Evolutionary conservation across 2,888 invertebrate genomes (phyloP), one percentile per base, ranked within the genome.

Genomic region (Leucophora obtusa): DNA sequence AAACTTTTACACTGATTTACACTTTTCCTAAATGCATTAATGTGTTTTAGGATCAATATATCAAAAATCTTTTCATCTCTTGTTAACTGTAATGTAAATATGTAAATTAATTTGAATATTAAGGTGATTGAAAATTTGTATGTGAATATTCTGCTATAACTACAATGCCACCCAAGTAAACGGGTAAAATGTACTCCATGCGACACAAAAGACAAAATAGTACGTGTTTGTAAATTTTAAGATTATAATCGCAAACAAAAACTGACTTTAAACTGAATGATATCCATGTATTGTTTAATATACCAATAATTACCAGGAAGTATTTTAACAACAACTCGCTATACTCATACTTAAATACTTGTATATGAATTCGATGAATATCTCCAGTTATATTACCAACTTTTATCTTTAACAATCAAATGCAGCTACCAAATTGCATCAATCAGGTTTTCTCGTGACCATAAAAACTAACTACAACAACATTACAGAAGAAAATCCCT

Each of bases 251-350:
- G 11, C 9, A 47, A 35, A 38, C 33, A 47, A 10, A 65, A 81
- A 77, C 51, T 72, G 54, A 70, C 65, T 76, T 74, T 56, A 74
- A 47, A 68, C 60, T 66, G 70, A 81, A 58, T 62, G 70, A 77
- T 81, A 81, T 70, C 77, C 77, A 81, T 81, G 77, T 73, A 74
- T 66, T 73, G 50, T 77, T 81, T 81, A 73, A 81, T 77, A 66
- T 81, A 60, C 56, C 77, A 70, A 74, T 81, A 77, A 81, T 81
- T 81, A 81, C 81, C 77, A 81, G 81, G 81, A 81, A 81, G 81
- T 77, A 74, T 74, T 70, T 81, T 56, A 38, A 62, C 60, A 76
- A 54, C 54, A 79, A 69, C 72, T 60, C 35, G 38, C 68, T 50
- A 50, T 10, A 11, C 4, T n/a, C 15, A 21, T 21, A 66, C 54